Base-by-base conservation (phyloP, 2,797 vertebrate genomes). In the Pitangus sulphuratus region DNA sequence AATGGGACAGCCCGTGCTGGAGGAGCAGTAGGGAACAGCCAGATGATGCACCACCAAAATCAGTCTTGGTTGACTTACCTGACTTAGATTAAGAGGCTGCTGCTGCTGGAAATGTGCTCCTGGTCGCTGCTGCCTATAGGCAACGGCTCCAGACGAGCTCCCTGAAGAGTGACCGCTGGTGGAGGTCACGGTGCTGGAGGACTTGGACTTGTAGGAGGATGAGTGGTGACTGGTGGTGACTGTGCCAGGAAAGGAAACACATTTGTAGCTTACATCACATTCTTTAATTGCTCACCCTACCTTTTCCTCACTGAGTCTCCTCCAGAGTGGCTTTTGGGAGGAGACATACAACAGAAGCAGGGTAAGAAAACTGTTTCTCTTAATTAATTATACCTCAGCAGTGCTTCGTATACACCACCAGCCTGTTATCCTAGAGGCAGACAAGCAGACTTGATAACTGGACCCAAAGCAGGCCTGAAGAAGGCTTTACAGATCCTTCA, bases 31-130 rank as follows among this genome's bases (percentile, higher is more conserved):
- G 69, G 69, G n/a, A 88, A 89, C 3, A 80, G 66, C 39, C 66
- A 64, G 87, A 78, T 42, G 83, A 79, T 0, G 6, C 62, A 74
- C 33, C 56, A 80, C 58, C 70, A 87, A 76, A 89, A 85, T 91
- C 19, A 53, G 47, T 57, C 74, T 70, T 12, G 0, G 26, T 3
- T 87, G 76, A 54, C 90, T 85, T 97, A 99, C 99, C 99, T 99
- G 99, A 98, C 99, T 99, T 98, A 99, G 99, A 98, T 99, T 99
- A 93, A 99, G 99, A 87, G 99, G 99, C 98, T 99, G 99, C 97
- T 99, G 99, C 97, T 99, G 99, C 98, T 99, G 99, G 98, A 99
- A 98, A 97, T 99, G 99, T 92, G 98, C 98, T 90, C 98, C 99
- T 74, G 99, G 98, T 96, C 99, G 98, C 97, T 99, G 99, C 97